phyloP scores from a whole-genome alignment of 2,113 vertebrate species.

The Eretmochelys imbricata region DNA sequence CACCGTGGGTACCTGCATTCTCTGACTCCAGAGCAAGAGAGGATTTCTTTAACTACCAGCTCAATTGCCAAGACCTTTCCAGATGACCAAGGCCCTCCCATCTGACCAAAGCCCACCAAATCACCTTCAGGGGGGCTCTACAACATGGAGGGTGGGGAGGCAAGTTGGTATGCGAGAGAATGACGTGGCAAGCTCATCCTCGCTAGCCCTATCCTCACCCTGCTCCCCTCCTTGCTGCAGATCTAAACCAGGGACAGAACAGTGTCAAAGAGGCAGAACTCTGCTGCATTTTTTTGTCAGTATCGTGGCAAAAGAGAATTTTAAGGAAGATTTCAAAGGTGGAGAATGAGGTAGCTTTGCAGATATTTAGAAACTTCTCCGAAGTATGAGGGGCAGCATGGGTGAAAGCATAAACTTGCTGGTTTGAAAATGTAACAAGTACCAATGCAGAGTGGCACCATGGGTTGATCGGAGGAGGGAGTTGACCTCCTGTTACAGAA shows the following conservation, averaged over 20 bases:
- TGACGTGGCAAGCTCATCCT: background rate
- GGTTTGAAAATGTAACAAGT: background rate
- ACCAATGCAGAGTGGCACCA: background rate
- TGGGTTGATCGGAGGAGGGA: background rate
- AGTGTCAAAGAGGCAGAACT: no score
- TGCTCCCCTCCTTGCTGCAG: background rate
- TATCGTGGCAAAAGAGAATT: background rate
- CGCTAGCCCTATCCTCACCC: background rate
- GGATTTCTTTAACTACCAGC: background rate
- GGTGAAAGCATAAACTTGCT: background rate
- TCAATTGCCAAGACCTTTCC: background rate
- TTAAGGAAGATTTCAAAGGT: background rate
- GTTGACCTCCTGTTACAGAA: background rate
- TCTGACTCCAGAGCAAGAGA: background rate
- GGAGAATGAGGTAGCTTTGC: background rate
- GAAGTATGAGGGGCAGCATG: no score
- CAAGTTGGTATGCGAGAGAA: background rate
- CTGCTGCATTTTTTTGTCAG: background rate
- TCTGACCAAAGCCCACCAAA: background rate
- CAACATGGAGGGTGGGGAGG: background rate
- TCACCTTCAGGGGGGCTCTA: background rate
- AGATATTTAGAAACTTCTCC: no score
- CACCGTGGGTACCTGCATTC: background rate
- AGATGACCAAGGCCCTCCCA: no score
- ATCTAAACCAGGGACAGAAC: background rate